Percentiles rank a stretch among this genome's conserved stretches.
These are phyloP conservation scores for Rhinolophus ferrumequinum DNA, from an alignment of 2,113 vertebrate genomes.

Conservation along the genomic window DNA sequence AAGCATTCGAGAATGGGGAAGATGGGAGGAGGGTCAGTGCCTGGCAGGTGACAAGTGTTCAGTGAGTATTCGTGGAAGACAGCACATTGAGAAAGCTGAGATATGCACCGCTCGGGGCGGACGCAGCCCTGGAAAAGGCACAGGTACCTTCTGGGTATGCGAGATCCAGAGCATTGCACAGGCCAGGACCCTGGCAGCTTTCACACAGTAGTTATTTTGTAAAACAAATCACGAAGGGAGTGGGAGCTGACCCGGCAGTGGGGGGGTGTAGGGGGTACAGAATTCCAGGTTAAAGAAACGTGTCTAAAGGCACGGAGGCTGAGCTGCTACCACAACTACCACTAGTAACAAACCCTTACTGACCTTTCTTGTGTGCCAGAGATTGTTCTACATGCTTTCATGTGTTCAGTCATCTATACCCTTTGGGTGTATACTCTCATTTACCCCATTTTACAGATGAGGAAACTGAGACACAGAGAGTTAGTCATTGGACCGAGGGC, in stretches of 20 bases:
- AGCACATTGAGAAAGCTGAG: not conserved
- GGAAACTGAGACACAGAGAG: not conserved
- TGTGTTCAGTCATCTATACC: not conserved
- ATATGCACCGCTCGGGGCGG: not conserved
- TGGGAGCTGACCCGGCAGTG: not conserved
- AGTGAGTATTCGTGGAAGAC: not conserved
- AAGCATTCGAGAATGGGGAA: not conserved
- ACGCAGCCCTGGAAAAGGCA: not conserved
- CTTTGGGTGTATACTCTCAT: not conserved
- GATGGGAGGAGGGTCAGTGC: too few species aligned
- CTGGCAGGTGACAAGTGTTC: not conserved
- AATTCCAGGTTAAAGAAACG: not conserved
- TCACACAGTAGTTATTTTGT: not conserved
- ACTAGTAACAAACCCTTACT: fast-evolving
- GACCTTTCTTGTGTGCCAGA: fast-evolving
- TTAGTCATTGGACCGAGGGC: not conserved
- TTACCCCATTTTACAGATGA: not conserved
- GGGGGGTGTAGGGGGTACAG: not conserved
- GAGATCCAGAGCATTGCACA: not conserved
- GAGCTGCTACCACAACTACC: fast-evolving
- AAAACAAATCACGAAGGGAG: not conserved
- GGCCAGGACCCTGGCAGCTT: not conserved
- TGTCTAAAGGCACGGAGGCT: not conserved
- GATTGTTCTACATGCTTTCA: not conserved
- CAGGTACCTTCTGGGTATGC: not conserved